Evolutionary conservation across 2,797 vertebrate genomes (phyloP).

Genomic region (Antennarius maculatus): DNA sequence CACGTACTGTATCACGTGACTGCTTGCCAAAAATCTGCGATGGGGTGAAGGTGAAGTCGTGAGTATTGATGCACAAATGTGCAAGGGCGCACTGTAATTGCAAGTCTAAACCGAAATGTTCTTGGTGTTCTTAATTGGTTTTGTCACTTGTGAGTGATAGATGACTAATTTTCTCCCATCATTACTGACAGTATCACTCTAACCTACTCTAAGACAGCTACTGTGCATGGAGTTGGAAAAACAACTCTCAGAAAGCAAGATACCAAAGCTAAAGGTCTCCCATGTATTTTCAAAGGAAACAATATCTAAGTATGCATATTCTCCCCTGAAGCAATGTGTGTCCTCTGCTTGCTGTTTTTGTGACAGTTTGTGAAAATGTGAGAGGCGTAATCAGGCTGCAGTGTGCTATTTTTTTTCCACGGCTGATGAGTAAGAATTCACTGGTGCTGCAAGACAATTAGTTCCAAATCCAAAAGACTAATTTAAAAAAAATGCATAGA

Average conservation of each 20-base stretch:
- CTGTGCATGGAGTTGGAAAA: slow-evolving; percentile 49
- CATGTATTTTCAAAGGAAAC: slow-evolving; percentile 74
- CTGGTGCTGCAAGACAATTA: slow-evolving; percentile 58
- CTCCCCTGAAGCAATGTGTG: slow-evolving; percentile 71
- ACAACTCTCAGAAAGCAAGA: slow-evolving; percentile 57
- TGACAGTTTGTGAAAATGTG: slow-evolving; percentile 76
- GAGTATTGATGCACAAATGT: too few relatives aligned
- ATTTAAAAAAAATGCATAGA: slow-evolving; percentile 58
- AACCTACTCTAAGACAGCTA: slow-evolving; percentile 56
- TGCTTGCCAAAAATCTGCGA: too few relatives aligned
- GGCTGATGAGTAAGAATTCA: slow-evolving; percentile 68
- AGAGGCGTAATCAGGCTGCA: slow-evolving; percentile 74
- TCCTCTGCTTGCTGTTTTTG: slow-evolving; percentile 75
- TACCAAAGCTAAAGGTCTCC: slow-evolving; percentile 67
- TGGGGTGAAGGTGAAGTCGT: too few relatives aligned
- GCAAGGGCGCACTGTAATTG: slow-evolving; percentile 59
- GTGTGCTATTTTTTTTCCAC: slow-evolving; percentile 66
- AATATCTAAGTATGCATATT: slow-evolving; percentile 78
- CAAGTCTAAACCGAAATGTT: slow-evolving; percentile 67
- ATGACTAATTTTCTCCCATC: slow-evolving; percentile 69
- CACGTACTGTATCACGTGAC: too few relatives aligned
- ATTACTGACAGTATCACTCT: slow-evolving; percentile 68
- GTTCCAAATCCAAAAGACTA: slow-evolving; percentile 54
- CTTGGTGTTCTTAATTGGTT: slow-evolving; percentile 63
- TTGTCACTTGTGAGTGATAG: slow-evolving; percentile 74